Conservation (phyloP, 2,888 invertebrate genomes). For the Mellilla xanthometata region DNA sequence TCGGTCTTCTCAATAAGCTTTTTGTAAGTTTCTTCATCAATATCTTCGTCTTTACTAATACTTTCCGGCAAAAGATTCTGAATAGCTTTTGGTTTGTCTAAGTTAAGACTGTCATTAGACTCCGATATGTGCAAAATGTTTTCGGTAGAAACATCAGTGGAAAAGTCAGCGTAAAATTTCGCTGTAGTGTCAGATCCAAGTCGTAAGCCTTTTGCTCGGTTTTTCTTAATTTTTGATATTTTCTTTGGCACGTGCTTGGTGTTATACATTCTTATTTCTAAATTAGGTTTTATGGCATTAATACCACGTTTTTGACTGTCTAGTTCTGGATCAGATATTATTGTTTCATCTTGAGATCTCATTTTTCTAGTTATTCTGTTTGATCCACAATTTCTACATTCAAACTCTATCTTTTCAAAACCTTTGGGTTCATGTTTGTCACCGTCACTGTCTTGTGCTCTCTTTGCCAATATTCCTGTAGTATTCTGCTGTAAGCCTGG, state of each 20-base stretch:
- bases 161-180: conserved; percentile 86
- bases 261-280: conserved; percentile 85
- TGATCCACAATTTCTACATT: conserved; percentile 72
- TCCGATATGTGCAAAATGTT: conserved; percentile 85
- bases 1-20: conserved; percentile 78
- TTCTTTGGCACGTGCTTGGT: conserved; percentile 87
- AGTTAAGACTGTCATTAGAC: conserved; percentile 84
- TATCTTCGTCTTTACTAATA: conserved; percentile 70
- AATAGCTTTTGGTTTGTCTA: conserved; percentile 57
- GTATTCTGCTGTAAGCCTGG: conserved; percentile 83
- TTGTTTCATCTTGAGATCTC: conserved; percentile 50
- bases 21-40: conserved; percentile 74
- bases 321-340: conserved; percentile 64
- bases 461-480: conserved; percentile 54
- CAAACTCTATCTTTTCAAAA: conserved; percentile 72
- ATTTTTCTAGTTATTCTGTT: conserved; percentile 66
- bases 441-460: conserved; percentile 62
- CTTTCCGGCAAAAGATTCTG: conserved; percentile 46
- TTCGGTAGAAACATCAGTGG: conserved; percentile 84
- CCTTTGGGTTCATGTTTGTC: conserved; percentile 61
- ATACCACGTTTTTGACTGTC: conserved; percentile 51
- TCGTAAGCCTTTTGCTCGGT: conserved; percentile 81
- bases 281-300: conserved; percentile 51
- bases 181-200: conserved; percentile 78
- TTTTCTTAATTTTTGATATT: conserved; percentile 87